Conservation (phyloP, 2,113 vertebrate genomes). For the Boleophthalmus pectinirostris region DNA sequence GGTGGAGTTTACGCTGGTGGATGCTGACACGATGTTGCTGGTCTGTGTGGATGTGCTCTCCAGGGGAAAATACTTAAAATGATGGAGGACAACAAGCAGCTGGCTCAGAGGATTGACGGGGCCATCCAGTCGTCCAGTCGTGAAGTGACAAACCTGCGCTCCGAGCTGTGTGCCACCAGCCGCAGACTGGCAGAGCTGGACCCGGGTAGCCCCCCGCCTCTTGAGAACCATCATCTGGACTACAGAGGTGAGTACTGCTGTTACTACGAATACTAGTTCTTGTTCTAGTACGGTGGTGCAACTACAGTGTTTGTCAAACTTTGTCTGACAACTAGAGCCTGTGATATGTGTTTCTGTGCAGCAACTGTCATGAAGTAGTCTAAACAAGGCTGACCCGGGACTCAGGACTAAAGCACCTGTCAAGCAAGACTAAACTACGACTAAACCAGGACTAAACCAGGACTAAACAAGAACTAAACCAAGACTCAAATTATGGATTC, state of each 20-base stretch:
- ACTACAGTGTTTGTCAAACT: background rate
- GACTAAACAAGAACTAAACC: background rate
- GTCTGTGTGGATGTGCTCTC: slow-evolving; percentile 85
- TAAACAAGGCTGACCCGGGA: background rate
- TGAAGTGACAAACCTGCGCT: slow-evolving; percentile 90
- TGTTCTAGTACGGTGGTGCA: background rate
- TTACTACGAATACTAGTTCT: background rate
- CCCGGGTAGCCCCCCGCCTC: slow-evolving; percentile 73
- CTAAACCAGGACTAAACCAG: background rate
- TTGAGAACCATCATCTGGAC: slow-evolving; percentile 82
- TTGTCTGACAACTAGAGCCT: background rate
- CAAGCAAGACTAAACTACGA: background rate
- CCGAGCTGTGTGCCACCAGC: slow-evolving; percentile 89
- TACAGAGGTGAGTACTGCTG: slow-evolving; percentile 80
- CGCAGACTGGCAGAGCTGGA: slow-evolving; percentile 86
- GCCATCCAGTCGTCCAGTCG: slow-evolving; percentile 90
- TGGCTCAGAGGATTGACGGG: slow-evolving; percentile 89
- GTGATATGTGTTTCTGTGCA: background rate
- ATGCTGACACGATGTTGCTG: slow-evolving; percentile 85
- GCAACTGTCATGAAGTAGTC: background rate
- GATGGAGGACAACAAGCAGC: slow-evolving; percentile 95
- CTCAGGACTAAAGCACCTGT: background rate
- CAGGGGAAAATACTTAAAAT: slow-evolving; percentile 92
- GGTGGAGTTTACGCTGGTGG: slow-evolving; percentile 45
- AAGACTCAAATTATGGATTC: too few relatives aligned